Base-by-base conservation (phyloP, 2,888 invertebrate species). In the Tiphia femorata region DNA sequence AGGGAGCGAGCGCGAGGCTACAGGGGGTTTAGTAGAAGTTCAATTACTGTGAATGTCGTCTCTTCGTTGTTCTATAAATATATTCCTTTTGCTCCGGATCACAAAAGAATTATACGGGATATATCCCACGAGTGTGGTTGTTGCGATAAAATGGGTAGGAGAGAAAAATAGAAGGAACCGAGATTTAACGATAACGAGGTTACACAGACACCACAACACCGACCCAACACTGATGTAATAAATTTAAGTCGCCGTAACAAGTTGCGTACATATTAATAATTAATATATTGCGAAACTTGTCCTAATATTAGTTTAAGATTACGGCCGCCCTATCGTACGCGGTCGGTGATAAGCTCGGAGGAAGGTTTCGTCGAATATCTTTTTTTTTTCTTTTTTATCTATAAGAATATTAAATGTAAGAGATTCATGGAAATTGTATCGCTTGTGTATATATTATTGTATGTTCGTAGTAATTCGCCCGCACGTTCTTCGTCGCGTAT, bases 231-330 rank as follows among this genome's bases (percentile, higher is more conserved):
- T n/a, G 67, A 63, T 72, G 66, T 70, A 69, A 67, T 65, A 64
- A 67, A 70, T 70, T 69, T 64, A 66, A 64, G 62, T 64, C 63
- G 69, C 64, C 61, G 30, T 47, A 30, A 56, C 25, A 44, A 49
- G 37, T 25, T 52, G 57, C 62, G 58, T 62, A 67, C 58, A 60
- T 69, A 50, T 57, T 47, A 49, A 68, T 70, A 67, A 68, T 68
- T 76, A 73, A 74, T 73, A 70, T 72, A 73, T 73, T 68, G 58
- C 70, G 64, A 66, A 57, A 62, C 54, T 59, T 70, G 58, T 64
- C 44, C 52, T 68, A 70, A 64, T 58, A 58, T 58, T 67, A 63
- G 41, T 41, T n/a, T 53, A 52, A 56, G 49, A 40, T n/a, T n/a
- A n/a, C 14, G 25, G 14, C 10, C 29, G 41, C 40, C 49, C 48